Evolutionary conservation across 2,797 vertebrate genomes (phyloP).

Genomic region (Lithobates pipiens): DNA sequence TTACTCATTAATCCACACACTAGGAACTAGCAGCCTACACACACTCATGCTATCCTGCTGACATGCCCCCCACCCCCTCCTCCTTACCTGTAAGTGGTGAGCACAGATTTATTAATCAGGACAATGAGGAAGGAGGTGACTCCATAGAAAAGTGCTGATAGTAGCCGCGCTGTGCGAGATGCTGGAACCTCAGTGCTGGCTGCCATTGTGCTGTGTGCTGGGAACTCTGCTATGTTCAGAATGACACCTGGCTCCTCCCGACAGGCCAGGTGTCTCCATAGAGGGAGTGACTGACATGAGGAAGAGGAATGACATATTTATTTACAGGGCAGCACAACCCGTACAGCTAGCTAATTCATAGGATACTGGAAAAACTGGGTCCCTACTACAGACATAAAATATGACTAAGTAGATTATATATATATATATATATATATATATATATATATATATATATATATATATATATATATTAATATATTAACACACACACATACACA

Average conservation of each 20-base stretch:
- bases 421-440: too few relatives aligned
- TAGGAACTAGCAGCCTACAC: too few relatives aligned
- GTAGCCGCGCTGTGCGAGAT: constrained; percentile 65
- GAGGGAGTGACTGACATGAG: constrained; percentile 1
- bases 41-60: too few relatives aligned
- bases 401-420: too few relatives aligned
- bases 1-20: too few relatives aligned
- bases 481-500: too few relatives aligned
- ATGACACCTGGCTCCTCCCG: background rate
- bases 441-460: too few relatives aligned
- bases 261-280: constrained; percentile 9
- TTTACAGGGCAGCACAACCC: background rate
- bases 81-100: constrained; percentile 88
- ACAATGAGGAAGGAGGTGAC: constrained; percentile 84
- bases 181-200: constrained; percentile 19
- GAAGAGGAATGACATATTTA: too few relatives aligned
- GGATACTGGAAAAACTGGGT: too few relatives aligned
- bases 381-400: background rate
- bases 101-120: constrained; percentile 87
- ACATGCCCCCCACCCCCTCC: background rate
- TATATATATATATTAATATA: too few relatives aligned
- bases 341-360: too few relatives aligned
- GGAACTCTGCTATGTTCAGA: background rate
- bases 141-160: constrained; percentile 86
- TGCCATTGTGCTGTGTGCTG: background rate